Conservation (phyloP, 2,113 vertebrate genomes). For the Alligator sinensis region DNA sequence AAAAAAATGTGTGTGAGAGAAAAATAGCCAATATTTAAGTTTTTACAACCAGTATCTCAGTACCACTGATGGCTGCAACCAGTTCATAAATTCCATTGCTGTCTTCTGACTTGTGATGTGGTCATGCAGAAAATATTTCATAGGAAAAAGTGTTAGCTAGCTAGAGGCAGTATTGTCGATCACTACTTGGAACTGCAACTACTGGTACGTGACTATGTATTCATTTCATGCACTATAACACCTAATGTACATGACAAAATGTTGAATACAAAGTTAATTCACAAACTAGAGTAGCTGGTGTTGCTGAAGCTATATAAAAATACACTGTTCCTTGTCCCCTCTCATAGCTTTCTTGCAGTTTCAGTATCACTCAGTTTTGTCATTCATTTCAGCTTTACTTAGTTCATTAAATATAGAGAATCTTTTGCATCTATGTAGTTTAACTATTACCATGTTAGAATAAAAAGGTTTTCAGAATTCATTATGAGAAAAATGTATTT, state of each 20-base stretch:
- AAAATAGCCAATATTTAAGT: slow-evolving; percentile 4
- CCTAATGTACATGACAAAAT: slow-evolving; percentile 76
- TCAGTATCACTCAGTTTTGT: slow-evolving; percentile 7
- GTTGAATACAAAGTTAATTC: slow-evolving; percentile 74
- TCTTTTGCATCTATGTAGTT: background rate
- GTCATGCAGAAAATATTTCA: slow-evolving; percentile 75
- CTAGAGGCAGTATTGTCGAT: slow-evolving; percentile 69
- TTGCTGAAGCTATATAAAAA: slow-evolving; percentile 11
- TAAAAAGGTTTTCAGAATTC: background rate
- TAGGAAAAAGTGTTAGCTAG: slow-evolving; percentile 59
- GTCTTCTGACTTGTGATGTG: slow-evolving; percentile 71
- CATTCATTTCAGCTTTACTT: slow-evolving; percentile 23
- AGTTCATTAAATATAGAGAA: slow-evolving; percentile 29
- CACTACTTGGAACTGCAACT: slow-evolving; percentile 61
- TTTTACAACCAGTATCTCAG: background rate
- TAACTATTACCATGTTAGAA: background rate
- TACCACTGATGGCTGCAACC: slow-evolving; percentile 36
- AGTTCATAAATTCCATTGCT: slow-evolving; percentile 74
- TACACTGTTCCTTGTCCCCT: background rate
- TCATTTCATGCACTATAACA: slow-evolving; percentile 81
- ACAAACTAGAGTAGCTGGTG: slow-evolving; percentile 51
- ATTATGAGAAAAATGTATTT: background rate
- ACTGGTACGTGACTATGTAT: slow-evolving; percentile 75
- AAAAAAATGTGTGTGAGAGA: background rate
- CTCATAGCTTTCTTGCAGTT: background rate